Evolutionary conservation across 2,113 vertebrate genomes (phyloP).

Genomic region (Stegastes partitus): DNA sequence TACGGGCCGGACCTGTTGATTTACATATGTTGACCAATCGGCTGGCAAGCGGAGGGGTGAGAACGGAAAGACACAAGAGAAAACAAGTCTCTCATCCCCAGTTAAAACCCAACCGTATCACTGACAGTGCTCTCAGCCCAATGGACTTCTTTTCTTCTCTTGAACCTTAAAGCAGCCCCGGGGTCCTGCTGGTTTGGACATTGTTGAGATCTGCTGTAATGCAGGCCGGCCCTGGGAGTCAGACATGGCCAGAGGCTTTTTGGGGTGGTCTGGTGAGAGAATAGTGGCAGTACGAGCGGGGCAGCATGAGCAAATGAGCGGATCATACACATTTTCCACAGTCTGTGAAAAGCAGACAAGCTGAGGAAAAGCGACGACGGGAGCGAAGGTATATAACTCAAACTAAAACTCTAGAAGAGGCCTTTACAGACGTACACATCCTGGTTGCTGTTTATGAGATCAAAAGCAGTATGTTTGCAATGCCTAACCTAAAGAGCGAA

Average conservation of each 20-base stretch:
- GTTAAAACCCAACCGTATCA: slow-evolving; percentile 19
- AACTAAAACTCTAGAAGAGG: slow-evolving; percentile 7
- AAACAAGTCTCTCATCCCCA: slow-evolving; percentile 51
- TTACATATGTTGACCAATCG: slow-evolving; percentile 15
- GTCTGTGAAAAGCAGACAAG: slow-evolving; percentile 69
- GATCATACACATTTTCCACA: slow-evolving; percentile 73
- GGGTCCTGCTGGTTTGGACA: slow-evolving; percentile 41
- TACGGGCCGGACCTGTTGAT: slow-evolving; percentile 25
- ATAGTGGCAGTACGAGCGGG: slow-evolving; percentile 12
- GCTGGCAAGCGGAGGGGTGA: slow-evolving; percentile 20
- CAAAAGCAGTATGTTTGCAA: slow-evolving; percentile 41
- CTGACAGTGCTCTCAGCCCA: background rate
- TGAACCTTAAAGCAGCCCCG: slow-evolving; percentile 27
- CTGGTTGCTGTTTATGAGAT: slow-evolving; percentile 33
- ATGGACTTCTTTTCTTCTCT: slow-evolving; percentile 10
- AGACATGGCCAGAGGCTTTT: slow-evolving; percentile 44
- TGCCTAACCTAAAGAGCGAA: slow-evolving; percentile 5
- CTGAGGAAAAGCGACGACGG: slow-evolving; percentile 23
- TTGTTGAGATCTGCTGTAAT: slow-evolving; percentile 58
- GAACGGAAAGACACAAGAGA: slow-evolving; percentile 34
- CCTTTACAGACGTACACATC: slow-evolving; percentile 35
- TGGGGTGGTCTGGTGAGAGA: slow-evolving; percentile 38
- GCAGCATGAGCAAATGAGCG: slow-evolving; percentile 43
- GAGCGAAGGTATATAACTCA: slow-evolving; percentile 21
- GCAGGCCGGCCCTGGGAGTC: slow-evolving; percentile 45